phyloP scores from a whole-genome alignment of 1,140 invertebrate species.

The Drosophila varians region DNA sequence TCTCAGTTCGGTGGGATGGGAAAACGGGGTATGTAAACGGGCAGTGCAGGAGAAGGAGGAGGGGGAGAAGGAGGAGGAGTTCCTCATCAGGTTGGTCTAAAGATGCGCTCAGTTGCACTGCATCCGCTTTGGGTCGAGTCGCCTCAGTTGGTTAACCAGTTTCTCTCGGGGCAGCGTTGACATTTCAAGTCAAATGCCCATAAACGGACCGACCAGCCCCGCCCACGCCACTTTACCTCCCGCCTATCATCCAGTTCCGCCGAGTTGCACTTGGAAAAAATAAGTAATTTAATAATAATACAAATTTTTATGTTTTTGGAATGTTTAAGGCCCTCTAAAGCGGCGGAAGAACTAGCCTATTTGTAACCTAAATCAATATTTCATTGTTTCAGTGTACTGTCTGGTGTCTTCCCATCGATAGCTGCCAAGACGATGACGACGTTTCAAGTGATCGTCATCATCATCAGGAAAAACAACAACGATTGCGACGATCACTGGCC shows the following conservation, averaged over 20 bases:
- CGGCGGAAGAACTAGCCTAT: too few relatives aligned
- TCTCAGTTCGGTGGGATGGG: slow-evolving; percentile 20
- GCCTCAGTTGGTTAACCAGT: slow-evolving; percentile 76
- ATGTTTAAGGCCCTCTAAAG: too few relatives aligned
- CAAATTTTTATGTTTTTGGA: too few relatives aligned
- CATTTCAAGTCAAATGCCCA: slow-evolving; percentile 80
- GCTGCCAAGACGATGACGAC: slow-evolving; percentile 31
- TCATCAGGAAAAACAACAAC: background rate
- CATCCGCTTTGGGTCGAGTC: slow-evolving; percentile 64
- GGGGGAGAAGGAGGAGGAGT: slow-evolving; percentile 16
- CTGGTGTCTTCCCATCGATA: slow-evolving; percentile 36
- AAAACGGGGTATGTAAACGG: background rate
- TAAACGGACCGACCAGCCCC: slow-evolving; percentile 65
- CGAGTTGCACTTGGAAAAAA: slow-evolving; percentile 9
- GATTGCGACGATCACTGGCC: slow-evolving; percentile 50
- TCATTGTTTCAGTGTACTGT: background rate
- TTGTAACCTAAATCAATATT: background rate
- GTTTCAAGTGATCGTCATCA: slow-evolving; percentile 39
- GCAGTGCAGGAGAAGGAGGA: slow-evolving; percentile 5
- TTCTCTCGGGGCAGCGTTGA: slow-evolving; percentile 63
- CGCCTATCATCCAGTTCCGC: slow-evolving; percentile 16
- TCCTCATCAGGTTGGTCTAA: slow-evolving; percentile 45
- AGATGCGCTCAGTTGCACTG: slow-evolving; percentile 77
- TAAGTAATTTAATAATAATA: too few relatives aligned
- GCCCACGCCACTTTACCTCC: slow-evolving; percentile 13